Evolutionary conservation across 2,113 vertebrate species (phyloP).

Genomic region (Rattus rattus): DNA sequence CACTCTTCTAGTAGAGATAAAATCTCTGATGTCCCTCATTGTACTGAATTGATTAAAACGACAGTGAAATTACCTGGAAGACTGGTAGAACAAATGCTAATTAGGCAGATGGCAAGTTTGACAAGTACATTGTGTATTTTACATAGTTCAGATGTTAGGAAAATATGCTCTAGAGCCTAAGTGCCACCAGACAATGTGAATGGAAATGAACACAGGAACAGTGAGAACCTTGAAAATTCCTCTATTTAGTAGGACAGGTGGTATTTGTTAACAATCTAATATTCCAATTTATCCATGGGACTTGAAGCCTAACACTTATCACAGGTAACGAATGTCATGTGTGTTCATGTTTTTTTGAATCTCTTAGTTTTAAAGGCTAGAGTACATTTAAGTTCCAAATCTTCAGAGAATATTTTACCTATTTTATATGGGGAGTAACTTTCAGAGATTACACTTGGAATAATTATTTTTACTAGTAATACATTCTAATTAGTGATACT

Average conservation of each 20-base stretch:
- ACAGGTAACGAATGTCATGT: neutral
- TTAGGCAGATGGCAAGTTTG: neutral
- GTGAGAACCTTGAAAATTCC: neutral
- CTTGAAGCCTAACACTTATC: neutral
- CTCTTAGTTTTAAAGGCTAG: neutral
- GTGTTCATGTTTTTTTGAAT: neutral
- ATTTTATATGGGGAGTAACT: neutral
- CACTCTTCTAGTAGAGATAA: no score
- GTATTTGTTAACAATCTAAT: conserved; percentile 43
- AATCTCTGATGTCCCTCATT: conserved; percentile 36
- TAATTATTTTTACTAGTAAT: conserved; percentile 69
- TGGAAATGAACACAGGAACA: neutral
- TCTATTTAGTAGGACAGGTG: neutral
- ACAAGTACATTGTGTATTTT: neutral
- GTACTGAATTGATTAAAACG: neutral
- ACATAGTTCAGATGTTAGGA: conserved; percentile 35
- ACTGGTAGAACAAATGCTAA: conserved; percentile 3
- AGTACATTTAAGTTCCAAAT: neutral
- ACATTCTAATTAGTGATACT: conserved; percentile 48
- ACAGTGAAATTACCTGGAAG: neutral
- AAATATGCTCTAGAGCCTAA: neutral
- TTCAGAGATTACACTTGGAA: neutral
- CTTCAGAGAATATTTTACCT: conserved; percentile 53
- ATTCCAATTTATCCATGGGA: conserved; percentile 8
- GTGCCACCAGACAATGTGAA: neutral